Evolutionary conservation across 2,113 vertebrate species (phyloP), one percentile per base, ranked within the genome.

Genomic region (Prionailurus viverrinus): DNA sequence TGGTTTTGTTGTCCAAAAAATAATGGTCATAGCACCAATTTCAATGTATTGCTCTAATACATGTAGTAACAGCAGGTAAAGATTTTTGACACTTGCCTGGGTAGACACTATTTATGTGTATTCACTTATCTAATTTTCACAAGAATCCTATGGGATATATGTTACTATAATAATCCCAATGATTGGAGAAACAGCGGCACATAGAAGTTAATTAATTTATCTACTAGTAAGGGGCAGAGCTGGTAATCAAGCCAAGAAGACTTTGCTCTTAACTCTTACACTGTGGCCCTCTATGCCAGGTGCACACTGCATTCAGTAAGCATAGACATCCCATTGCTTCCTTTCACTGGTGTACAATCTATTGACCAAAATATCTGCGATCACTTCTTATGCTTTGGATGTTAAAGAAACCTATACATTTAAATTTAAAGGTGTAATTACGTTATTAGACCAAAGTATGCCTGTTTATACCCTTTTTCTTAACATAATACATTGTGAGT

Each of bases 391-490:
- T 48, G 18, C 51, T 74, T 68, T 90, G 33, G 13, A 71, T 81
- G 82, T 93, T 88, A 27, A 85, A 84, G 13, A 95, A 41, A 23
- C 39, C n/a, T 66, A 45, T 51, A 85, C 78, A 16, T 78, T 90
- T 85, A 93, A 91, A 71, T 95, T 29, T 74, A 45, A 92, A 89
- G 6, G 16, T 58, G 33, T 80, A 87, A 58, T 66, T 39, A 66
- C 89, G 8, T 92, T 74, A 74, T 83, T 93, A 82, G 14, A 41
- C 27, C 31, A 95, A 83, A 89, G 18, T 45, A 87, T 94, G 8
- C 6, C 31, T n/a, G 7, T 73, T 73, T 83, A 66, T 29, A 55
- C 1, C 2, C 45, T 76, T 91, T 94, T 39, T 23, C 93, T 87
- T 87, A 51, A 93, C 84, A 69, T 31, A 58, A 74, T 74, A 25